Evolutionary conservation across 2,797 vertebrate species (phyloP).

Genomic region (Karalla daura): DNA sequence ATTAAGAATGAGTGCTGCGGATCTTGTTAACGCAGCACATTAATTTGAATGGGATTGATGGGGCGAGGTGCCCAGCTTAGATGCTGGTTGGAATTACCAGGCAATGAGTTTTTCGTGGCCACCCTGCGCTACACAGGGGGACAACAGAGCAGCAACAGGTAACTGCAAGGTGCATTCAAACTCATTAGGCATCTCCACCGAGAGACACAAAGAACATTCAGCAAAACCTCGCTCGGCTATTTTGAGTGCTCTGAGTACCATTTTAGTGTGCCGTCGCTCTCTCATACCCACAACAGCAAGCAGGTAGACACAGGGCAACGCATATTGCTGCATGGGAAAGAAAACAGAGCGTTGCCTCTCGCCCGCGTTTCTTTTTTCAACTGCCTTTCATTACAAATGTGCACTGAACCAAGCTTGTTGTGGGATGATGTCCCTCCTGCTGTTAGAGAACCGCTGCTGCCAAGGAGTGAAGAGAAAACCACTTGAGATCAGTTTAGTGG

Average conservation of each 20-base stretch:
- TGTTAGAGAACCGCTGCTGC: constrained; percentile 5
- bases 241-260: constrained; percentile 30
- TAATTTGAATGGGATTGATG: constrained; percentile 4
- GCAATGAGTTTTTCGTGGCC: neutral
- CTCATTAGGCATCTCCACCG: constrained; percentile 43
- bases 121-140: neutral
- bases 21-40: neutral
- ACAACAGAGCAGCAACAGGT: constrained; percentile 43
- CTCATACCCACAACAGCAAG: constrained; percentile 3
- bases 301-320: neutral
- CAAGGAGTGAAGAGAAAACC: constrained; percentile 1
- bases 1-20: neutral
- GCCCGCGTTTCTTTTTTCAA: neutral
- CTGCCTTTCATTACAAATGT: neutral
- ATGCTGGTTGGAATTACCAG: neutral
- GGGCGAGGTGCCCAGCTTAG: neutral
- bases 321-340: neutral
- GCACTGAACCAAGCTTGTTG: neutral
- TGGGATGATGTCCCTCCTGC: constrained; percentile 1
- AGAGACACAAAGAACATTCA: constrained; percentile 36
- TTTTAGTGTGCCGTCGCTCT: constrained; percentile 1
- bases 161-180: constrained; percentile 25
- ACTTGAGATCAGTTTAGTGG: constrained; percentile 2
- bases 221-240: constrained; percentile 27
- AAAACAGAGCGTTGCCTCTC: neutral